Evolutionary conservation across 2,888 invertebrate genomes (phyloP), one percentile per base, ranked within the genome.

Genomic region (Ganaspis brasiliensis): DNA sequence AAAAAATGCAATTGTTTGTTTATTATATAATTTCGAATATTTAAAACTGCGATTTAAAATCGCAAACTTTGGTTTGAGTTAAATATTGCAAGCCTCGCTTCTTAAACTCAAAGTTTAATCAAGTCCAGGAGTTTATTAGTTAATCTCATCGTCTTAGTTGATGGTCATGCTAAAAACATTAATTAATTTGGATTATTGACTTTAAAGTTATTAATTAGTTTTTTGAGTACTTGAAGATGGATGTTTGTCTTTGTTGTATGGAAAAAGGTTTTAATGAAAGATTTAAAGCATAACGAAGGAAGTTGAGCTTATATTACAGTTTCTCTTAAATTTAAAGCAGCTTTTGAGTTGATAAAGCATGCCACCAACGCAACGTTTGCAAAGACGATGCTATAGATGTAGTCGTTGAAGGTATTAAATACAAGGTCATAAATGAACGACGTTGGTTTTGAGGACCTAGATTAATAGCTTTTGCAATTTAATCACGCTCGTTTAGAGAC

Each of bases 301-400:
- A 88, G 85, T 88, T 88, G 87, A 83, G 83, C 84, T 82, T 84
- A 82, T 81, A 84, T 81, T 83, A 84, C 81, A 82, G 81, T 85
- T 85, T 80, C 85, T 63, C 37, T 63, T 63, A 21, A 63, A 63
- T 63, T 19, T 67, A 45, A 67, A 63, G 40, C 63, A 40, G 21
- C 63, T 24, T 24, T 67, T 67, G 45, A 45, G 63, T 67, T 67
- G n/a, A 63, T 63, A 63, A 63, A 45, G 45, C 63, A 45, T 45
- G 63, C 45, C 24, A 57, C 57, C 40, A 40, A 21, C 61, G 16
- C 37, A 16, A 37, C 24, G 40, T 67, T 67, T 40, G 8, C 45
- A 26, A 67, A 67, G 21, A 19, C 37, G 40, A 45, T n/a, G 40
- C 40, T 40, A 45, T n/a, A n/a, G 82, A 84, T 85, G 82, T 83